Evolutionary conservation across 2,888 invertebrate species (phyloP).

Genomic region (Synanthedon andrenaeformis): DNA sequence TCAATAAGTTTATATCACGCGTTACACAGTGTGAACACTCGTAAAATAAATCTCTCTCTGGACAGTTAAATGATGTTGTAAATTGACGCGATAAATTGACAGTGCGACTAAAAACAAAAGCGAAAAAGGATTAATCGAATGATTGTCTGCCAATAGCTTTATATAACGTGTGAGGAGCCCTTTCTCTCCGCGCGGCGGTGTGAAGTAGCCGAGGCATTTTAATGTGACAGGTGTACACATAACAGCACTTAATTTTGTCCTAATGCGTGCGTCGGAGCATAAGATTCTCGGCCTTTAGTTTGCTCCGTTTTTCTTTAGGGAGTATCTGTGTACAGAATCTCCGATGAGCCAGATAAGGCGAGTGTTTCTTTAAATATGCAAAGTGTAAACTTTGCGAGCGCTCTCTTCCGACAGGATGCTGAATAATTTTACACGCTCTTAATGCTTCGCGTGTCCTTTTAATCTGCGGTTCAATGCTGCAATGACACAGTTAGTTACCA

Average conservation of each 20-base stretch:
- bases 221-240: conserved; percentile 64
- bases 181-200: conserved; percentile 39
- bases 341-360: conserved; percentile 63
- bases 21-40: neutral
- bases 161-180: conserved; percentile 16
- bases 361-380: conserved; percentile 66
- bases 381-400: conserved; percentile 59
- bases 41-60: neutral
- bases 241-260: conserved; percentile 68
- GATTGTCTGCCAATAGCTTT: conserved; percentile 48
- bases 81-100: conserved; percentile 10
- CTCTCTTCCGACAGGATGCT: conserved; percentile 53
- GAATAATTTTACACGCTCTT: conserved; percentile 68
- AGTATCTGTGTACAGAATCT: conserved; percentile 59
- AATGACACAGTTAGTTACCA: conserved; percentile 33
- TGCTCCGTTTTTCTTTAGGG: conserved; percentile 45
- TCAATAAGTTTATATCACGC: neutral
- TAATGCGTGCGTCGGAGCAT: conserved; percentile 50
- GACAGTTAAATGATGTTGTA: conserved; percentile 6
- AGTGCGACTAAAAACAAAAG: conserved; percentile 1
- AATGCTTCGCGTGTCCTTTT: conserved; percentile 57
- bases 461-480: conserved; percentile 38
- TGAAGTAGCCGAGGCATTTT: conserved; percentile 61
- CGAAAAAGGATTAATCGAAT: conserved; percentile 40
- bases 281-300: conserved; percentile 44